These are phyloP conservation scores for Silurus aristotelis DNA, from an alignment of 2,797 vertebrate species.

Conservation along the genomic window DNA sequence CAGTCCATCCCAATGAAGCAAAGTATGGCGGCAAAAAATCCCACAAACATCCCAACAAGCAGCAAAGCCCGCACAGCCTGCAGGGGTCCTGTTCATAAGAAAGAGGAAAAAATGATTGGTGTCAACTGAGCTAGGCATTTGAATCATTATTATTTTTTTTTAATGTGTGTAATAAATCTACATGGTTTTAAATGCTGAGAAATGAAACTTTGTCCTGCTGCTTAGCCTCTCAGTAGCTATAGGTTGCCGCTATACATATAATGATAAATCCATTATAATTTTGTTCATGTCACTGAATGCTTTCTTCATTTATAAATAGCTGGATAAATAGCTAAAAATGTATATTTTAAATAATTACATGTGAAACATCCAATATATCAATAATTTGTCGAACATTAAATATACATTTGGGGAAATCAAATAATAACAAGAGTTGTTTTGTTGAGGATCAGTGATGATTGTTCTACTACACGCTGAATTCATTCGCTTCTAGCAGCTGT, in stretches of 20 bases:
- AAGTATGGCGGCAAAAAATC: conserved; percentile 81
- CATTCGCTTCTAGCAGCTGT: too few species aligned
- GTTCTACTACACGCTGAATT: background rate
- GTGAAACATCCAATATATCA: too few species aligned
- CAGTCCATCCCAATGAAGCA: conserved; percentile 94
- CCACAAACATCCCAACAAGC: conserved; percentile 82
- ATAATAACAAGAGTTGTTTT: background rate
- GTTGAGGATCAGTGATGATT: too few species aligned
- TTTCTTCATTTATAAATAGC: background rate
- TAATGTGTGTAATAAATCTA: too few species aligned
- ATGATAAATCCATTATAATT: background rate
- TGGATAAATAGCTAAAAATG: background rate
- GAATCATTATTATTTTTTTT: background rate
- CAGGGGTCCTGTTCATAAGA: conserved; percentile 77
- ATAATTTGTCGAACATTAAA: background rate
- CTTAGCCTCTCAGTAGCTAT: too few species aligned
- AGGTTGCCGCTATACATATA: background rate
- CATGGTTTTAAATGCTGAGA: too few species aligned
- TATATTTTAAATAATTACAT: too few species aligned
- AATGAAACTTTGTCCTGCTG: too few species aligned
- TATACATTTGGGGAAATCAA: background rate
- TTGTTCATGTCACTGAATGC: background rate
- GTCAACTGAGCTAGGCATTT: background rate
- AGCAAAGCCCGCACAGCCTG: conserved; percentile 88
- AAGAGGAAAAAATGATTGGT: background rate